phyloP scores from a whole-genome alignment of 2,888 invertebrate species.

The Stenotaenia linearis region DNA sequence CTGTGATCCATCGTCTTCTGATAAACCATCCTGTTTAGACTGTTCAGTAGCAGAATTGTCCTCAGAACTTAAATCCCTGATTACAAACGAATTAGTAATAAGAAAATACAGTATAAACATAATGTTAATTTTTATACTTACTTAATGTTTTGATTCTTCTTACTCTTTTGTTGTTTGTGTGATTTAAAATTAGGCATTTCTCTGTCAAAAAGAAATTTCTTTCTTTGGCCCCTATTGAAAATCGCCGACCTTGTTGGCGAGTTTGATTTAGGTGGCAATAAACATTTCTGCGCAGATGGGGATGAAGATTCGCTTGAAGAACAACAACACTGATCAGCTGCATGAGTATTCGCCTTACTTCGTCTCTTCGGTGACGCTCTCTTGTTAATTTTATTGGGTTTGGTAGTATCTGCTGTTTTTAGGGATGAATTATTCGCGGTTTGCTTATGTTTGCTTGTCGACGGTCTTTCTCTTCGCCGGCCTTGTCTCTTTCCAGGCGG shows the following conservation, averaged over 20 bases:
- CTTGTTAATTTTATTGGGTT: background rate
- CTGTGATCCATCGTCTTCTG: too few species aligned
- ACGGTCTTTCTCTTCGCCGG: conserved; percentile 10
- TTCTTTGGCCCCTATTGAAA: background rate
- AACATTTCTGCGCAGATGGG: background rate
- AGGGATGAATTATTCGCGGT: background rate
- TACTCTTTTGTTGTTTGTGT: too few species aligned
- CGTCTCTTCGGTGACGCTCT: background rate
- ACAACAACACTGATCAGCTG: background rate
- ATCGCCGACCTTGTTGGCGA: background rate
- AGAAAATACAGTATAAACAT: too few species aligned
- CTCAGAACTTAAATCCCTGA: too few species aligned
- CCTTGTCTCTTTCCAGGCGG: background rate
- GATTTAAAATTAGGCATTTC: background rate
- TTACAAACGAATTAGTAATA: too few species aligned
- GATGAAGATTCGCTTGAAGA: background rate
- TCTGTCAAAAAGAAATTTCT: background rate
- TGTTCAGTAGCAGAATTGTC: too few species aligned
- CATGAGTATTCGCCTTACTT: background rate
- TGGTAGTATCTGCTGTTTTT: too few species aligned
- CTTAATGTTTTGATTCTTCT: too few species aligned
- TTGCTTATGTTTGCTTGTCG: background rate
- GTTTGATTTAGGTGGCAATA: background rate
- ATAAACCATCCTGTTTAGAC: too few species aligned
- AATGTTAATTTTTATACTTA: too few species aligned